Conservation (phyloP, 2,888 invertebrate species). For the Notodonta dromedarius region DNA sequence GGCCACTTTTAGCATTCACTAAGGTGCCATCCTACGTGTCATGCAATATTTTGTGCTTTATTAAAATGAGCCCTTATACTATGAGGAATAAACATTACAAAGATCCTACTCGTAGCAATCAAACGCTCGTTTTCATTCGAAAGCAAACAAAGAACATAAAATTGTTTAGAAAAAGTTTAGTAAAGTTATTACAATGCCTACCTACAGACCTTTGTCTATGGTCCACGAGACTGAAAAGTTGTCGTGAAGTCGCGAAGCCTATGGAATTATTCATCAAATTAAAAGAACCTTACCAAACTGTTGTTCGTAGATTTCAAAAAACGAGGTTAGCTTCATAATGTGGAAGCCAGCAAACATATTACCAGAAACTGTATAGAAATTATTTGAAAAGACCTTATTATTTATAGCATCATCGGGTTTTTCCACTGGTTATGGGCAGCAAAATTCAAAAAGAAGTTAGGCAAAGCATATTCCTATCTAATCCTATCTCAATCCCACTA, state of each 20-base stretch:
- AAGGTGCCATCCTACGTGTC: too few species aligned
- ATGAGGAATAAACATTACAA: too few species aligned
- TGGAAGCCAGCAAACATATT: background rate
- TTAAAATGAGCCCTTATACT: too few species aligned
- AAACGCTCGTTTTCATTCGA: background rate
- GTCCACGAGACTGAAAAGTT: background rate
- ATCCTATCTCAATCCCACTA: too few species aligned
- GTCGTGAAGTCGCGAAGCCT: constrained; percentile 1
- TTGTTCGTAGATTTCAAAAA: background rate
- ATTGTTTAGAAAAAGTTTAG: background rate
- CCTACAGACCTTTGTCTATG: background rate
- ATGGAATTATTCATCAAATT: constrained; percentile 8
- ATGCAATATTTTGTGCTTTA: too few species aligned
- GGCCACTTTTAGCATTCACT: too few species aligned
- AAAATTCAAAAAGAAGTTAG: too few species aligned
- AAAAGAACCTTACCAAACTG: constrained; percentile 1
- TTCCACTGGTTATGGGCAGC: background rate
- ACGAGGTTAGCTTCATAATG: background rate
- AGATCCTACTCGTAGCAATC: background rate
- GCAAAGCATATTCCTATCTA: too few species aligned
- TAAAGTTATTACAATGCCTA: background rate
- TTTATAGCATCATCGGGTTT: background rate
- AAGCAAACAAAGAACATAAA: background rate
- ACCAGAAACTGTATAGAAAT: background rate
- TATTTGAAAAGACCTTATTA: background rate